These are phyloP conservation scores for Drosophila falleni DNA, from an alignment of 2,888 invertebrate genomes.

Conservation along the genomic window DNA sequence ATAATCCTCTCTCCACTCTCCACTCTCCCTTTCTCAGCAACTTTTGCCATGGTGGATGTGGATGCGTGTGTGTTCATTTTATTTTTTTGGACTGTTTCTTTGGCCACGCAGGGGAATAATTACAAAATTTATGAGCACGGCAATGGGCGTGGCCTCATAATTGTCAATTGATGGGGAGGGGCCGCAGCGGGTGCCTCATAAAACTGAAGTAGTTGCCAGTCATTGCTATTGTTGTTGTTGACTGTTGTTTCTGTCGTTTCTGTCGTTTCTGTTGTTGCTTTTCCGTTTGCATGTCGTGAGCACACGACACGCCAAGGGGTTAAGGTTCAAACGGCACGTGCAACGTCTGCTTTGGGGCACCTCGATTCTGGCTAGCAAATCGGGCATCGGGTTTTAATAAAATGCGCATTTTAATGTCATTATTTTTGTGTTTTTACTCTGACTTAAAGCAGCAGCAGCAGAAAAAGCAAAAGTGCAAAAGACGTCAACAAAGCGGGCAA, in stretches of 20 bases:
- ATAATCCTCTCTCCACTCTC: too few relatives aligned
- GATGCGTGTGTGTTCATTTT: slow-evolving; percentile 51
- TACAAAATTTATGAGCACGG: slow-evolving; percentile 79
- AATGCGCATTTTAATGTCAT: slow-evolving; percentile 80
- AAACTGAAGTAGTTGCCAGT: slow-evolving; percentile 71
- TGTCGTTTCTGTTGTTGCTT: slow-evolving; percentile 34
- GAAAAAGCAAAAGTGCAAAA: slow-evolving; percentile 69
- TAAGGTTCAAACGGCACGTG: slow-evolving; percentile 71
- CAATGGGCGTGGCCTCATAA: slow-evolving; percentile 76
- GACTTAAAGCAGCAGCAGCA: slow-evolving; percentile 17
- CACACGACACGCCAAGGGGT: slow-evolving; percentile 76
- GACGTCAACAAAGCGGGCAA: slow-evolving; percentile 63
- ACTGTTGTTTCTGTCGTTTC: slow-evolving; percentile 19
- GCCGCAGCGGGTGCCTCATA: slow-evolving; percentile 58
- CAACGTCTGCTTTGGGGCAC: slow-evolving; percentile 27
- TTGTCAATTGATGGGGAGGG: slow-evolving; percentile 67
- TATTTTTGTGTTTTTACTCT: slow-evolving; percentile 49
- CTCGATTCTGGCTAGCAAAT: slow-evolving; percentile 38
- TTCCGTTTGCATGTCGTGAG: slow-evolving; percentile 70
- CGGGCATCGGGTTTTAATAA: slow-evolving; percentile 57
- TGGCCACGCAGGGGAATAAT: slow-evolving; percentile 76
- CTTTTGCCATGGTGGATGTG: slow-evolving; percentile 39
- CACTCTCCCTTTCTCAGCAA: slow-evolving; percentile 1
- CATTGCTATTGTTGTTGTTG: slow-evolving; percentile 38
- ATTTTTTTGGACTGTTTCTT: slow-evolving; percentile 38